Percentiles rank a stretch among this genome's conserved stretches.
These are phyloP conservation scores for Nibea coibor DNA, from an alignment of 2,113 vertebrate genomes.

Conservation along the genomic window DNA sequence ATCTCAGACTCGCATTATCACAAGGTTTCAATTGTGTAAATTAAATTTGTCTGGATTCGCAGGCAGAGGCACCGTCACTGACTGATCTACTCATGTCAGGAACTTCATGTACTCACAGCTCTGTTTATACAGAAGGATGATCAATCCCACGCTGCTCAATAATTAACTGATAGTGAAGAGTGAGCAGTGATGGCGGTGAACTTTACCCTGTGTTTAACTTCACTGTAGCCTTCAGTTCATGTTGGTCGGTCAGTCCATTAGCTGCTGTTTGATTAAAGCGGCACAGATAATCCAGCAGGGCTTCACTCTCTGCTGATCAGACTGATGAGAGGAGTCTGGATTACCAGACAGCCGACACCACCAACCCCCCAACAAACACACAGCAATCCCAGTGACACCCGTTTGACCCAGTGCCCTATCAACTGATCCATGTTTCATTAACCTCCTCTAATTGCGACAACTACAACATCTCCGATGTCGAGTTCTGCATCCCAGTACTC, in stretches of 20 bases:
- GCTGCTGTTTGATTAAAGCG: slow-evolving; percentile 63
- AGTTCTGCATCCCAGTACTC: background rate
- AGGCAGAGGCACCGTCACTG: background rate
- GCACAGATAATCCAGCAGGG: slow-evolving; percentile 60
- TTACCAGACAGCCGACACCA: slow-evolving; percentile 21
- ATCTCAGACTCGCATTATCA: slow-evolving; percentile 4
- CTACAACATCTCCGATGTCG: background rate
- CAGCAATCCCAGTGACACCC: slow-evolving; percentile 9
- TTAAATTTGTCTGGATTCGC: background rate
- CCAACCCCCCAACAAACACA: background rate
- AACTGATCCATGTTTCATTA: background rate
- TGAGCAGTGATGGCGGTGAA: slow-evolving; percentile 20
- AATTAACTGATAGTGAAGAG: background rate
- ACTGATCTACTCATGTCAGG: background rate
- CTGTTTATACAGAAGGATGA: background rate
- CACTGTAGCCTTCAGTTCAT: background rate
- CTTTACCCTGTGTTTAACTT: slow-evolving; percentile 32
- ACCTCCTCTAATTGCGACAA: background rate
- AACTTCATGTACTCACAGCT: background rate
- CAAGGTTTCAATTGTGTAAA: slow-evolving; percentile 31
- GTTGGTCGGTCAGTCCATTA: background rate
- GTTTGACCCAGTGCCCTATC: background rate
- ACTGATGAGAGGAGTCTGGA: slow-evolving; percentile 25
- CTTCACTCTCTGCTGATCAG: slow-evolving; percentile 14
- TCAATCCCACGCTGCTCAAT: slow-evolving; percentile 15